Evolutionary conservation across 2,797 vertebrate genomes (phyloP), one percentile per base, ranked within the genome.

Genomic region (Onychomys leucogaster): DNA sequence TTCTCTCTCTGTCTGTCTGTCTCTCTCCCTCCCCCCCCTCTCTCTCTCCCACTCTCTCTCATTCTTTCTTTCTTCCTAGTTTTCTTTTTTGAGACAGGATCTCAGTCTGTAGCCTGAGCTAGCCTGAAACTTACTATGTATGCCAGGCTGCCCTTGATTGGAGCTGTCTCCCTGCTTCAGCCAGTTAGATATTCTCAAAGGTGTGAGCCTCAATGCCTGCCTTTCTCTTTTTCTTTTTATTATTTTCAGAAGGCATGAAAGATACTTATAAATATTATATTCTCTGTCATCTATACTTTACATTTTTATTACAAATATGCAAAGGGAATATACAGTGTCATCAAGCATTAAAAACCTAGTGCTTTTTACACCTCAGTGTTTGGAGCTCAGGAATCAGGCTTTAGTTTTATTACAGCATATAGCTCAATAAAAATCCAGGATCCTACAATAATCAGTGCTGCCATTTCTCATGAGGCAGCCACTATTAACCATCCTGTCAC

Each of bases 181-280:
- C 10, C 21, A 25, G 27, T 21, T 46, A 46, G 57, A 32, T 29
- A 49, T 12, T 11, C 21, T 6, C 57, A 85, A 41, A 85, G 5
- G 43, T 85, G 32, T 63, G 73, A 77, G 43, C 57, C 87, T 27
- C 21, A 59, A 11, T 23, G 55, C 87, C 12, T 76, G 19, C 6
- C 29, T 61, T 61, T 46, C 55, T 76, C 57, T 23, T 46, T 85
- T 32, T 21, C 43, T 46, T 46, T 78, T 94, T 77, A 94, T 46
- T 94, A 78, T 83, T 61, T 93, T 86, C 6, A n/a, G 23, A 75
- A 73, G 14, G 55, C 94, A 84, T 95, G 65, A 73, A 94, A 67
- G 67, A n/a, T 27, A 92, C 29, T 32, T 92, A 63, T 21, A 69
- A 82, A 87, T 96, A 73, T n/a, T 92, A 76, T 23, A 63, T 93